Percentiles rank a stretch among this genome's conserved stretches.
Evolutionary conservation across 2,113 vertebrate species (phyloP).

Genomic region (Anolis carolinensis): DNA sequence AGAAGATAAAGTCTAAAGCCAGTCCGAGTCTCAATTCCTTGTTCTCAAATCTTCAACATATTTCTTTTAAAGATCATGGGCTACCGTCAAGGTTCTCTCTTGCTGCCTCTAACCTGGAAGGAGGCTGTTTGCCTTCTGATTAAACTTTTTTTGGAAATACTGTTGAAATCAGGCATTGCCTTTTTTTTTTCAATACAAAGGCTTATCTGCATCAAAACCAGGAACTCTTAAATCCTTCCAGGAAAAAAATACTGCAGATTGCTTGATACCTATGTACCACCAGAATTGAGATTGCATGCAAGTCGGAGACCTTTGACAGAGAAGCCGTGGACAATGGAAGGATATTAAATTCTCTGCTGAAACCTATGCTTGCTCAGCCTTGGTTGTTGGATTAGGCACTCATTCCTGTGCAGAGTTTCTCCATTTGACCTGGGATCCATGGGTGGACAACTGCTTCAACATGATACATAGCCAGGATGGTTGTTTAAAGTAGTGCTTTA

Average conservation of each 20-base stretch:
- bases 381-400: background rate
- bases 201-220: background rate
- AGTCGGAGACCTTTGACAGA: background rate
- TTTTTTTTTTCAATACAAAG: background rate
- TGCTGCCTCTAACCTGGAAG: background rate
- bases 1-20: slow-evolving; percentile 20
- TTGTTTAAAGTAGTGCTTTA: too few relatives aligned
- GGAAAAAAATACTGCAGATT: background rate
- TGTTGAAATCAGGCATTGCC: background rate
- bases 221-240: background rate
- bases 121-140: background rate
- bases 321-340: background rate
- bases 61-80: slow-evolving; percentile 1
- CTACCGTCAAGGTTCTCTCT: slow-evolving; percentile 7
- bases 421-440: background rate
- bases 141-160: slow-evolving; percentile 17
- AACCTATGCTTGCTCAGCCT: background rate
- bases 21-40: background rate
- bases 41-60: background rate
- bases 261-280: background rate
- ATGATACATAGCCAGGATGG: background rate
- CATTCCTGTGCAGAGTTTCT: background rate
- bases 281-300: too few relatives aligned
- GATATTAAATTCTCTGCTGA: too few relatives aligned
- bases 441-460: background rate